Percentiles rank a stretch among this genome's conserved stretches.
Evolutionary conservation across 2,888 invertebrate species (phyloP).

Genomic region (Stictocephala bisonia): DNA sequence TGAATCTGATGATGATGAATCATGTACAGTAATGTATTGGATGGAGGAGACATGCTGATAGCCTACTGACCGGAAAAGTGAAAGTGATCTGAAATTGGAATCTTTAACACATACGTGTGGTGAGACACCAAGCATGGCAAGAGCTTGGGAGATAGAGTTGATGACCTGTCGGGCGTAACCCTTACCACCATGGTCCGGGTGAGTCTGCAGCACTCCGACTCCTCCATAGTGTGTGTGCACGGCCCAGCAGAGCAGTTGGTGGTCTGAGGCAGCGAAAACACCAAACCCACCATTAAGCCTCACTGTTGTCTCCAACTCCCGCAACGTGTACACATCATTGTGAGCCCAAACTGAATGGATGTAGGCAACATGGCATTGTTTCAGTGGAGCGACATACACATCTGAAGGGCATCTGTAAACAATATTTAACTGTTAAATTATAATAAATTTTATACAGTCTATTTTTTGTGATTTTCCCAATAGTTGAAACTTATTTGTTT

Average conservation of each 20-base stretch:
- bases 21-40: slow-evolving; percentile 38
- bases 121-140: slow-evolving; percentile 17
- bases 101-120: slow-evolving; percentile 43
- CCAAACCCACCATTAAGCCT: slow-evolving; percentile 39
- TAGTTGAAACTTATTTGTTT: background rate
- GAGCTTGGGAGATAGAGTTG: slow-evolving; percentile 7
- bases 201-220: slow-evolving; percentile 44
- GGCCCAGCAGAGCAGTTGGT: slow-evolving; percentile 41
- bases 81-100: slow-evolving; percentile 26
- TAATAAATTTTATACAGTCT: background rate
- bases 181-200: slow-evolving; percentile 19
- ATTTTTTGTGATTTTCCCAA: background rate
- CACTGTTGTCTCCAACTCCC: slow-evolving; percentile 37
- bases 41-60: slow-evolving; percentile 42
- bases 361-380: slow-evolving; percentile 23
- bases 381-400: slow-evolving; percentile 27
- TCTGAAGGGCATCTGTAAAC: slow-evolving; percentile 15
- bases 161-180: slow-evolving; percentile 41
- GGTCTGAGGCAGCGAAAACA: slow-evolving; percentile 23
- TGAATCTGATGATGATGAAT: slow-evolving; percentile 7
- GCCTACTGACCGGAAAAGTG: slow-evolving; percentile 42
- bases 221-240: slow-evolving; percentile 47
- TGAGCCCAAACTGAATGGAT: slow-evolving; percentile 45
- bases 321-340: slow-evolving; percentile 46
- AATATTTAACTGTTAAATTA: background rate